Evolutionary conservation across 2,797 vertebrate genomes (phyloP), one percentile per base, ranked within the genome.

Genomic region (Tragopan temminckii): DNA sequence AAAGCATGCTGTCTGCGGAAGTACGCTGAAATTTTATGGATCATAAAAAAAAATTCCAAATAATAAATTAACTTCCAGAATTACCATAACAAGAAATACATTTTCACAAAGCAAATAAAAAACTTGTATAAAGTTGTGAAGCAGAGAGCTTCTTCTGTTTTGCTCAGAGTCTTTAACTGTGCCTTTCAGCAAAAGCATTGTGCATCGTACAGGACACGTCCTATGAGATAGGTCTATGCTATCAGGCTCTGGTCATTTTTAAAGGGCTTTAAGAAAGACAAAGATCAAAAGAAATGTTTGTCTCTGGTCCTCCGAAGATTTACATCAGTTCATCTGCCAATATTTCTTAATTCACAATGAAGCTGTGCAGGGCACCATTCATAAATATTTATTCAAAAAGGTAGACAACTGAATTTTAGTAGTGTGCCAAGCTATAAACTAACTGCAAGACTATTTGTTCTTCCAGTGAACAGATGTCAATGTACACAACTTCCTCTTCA

Each of bases 271-370:
- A 94, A 82, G 88, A 89, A 97, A 97, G 97, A 93, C 81, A 96
- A 90, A 97, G 97, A 98, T 98, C 98, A 99, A 98, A 98, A 97
- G 86, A 96, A 97, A 97, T 96, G 98, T 97, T 98, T 97, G 93
- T 97, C 98, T 98, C 97, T 98, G 94, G 84, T 89, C 94, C 90
- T 97, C 95, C 96, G 96, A 95, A 98, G 97, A 98, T 97, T 98
- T 97, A 98, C 96, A 96, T 95, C 96, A 92, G 97, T 98, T 98
- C 97, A 97, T 93, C 91, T 97, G 95, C 97, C 97, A 97, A 97
- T 97, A 97, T 95, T 98, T 96, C 90, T 95, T 94, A 96, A 97
- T 97, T 97, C 71, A 50, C 82, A 91, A 91, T 96, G 96, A 97
- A 97, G 97, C 78, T 97, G 46, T 80, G 95, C 97, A 98, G 96